Percentiles rank a stretch among this genome's conserved stretches.
Evolutionary conservation across 2,888 invertebrate species (phyloP).

Genomic region (Sinotaia quadrata): DNA sequence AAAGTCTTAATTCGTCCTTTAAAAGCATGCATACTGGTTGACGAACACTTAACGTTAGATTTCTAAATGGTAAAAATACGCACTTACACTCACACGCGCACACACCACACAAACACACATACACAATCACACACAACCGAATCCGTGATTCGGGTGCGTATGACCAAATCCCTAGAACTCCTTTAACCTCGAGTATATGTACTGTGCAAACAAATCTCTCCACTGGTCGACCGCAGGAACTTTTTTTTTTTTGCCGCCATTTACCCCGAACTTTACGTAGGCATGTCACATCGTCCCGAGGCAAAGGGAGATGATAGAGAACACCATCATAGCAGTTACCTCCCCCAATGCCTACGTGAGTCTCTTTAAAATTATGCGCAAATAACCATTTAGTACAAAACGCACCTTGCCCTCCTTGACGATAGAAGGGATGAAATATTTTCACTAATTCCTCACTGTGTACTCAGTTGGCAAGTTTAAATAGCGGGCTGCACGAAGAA

Average conservation of each 20-base stretch:
- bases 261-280: not conserved
- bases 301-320: not conserved
- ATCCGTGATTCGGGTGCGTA: no score
- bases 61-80: no score
- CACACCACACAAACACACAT: no score
- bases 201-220: no score
- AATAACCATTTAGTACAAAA: slow-evolving; percentile 24
- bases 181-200: no score
- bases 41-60: no score
- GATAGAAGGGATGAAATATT: slow-evolving; percentile 21
- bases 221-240: no score
- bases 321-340: slow-evolving; percentile 9
- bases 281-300: slow-evolving; percentile 9
- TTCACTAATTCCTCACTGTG: slow-evolving; percentile 26
- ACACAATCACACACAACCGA: no score
- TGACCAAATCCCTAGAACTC: no score
- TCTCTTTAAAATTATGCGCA: slow-evolving; percentile 20
- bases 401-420: slow-evolving; percentile 6
- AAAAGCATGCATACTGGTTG: no score
- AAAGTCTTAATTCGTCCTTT: no score
- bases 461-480: slow-evolving; percentile 12
- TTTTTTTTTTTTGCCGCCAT: not conserved
- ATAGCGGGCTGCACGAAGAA: not conserved
- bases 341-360: slow-evolving; percentile 4
- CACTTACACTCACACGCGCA: no score